These are phyloP conservation scores for Ceyx melanurus DNA, from an alignment of 2,113 vertebrate species.

Conservation along the genomic window DNA sequence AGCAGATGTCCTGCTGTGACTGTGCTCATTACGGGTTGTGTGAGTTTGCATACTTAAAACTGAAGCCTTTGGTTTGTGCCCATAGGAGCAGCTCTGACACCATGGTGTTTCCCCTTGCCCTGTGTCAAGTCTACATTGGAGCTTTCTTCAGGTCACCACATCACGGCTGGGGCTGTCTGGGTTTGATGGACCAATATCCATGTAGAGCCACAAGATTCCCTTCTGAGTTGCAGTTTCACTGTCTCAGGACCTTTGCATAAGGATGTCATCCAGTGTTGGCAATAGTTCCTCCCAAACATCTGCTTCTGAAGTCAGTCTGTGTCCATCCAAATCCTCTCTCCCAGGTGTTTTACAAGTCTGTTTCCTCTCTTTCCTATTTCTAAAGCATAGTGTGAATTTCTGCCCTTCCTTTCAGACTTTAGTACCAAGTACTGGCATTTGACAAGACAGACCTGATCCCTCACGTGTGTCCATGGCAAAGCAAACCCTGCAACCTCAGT, in stretches of 20 bases:
- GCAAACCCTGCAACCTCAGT: neutral
- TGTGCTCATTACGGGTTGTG: neutral
- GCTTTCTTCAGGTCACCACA: neutral
- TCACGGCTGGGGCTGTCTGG: neutral
- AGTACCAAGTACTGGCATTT: neutral
- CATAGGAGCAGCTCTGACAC: neutral
- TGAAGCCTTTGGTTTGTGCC: accelerated
- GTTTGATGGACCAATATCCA: neutral
- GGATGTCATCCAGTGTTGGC: neutral
- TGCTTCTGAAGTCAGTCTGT: neutral
- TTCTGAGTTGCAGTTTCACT: neutral
- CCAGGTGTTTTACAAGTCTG: accelerated
- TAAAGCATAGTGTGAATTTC: neutral
- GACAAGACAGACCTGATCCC: neutral
- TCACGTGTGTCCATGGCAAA: neutral
- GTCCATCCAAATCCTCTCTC: neutral
- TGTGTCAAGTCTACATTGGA: accelerated
- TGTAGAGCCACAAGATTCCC: neutral
- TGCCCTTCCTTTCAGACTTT: neutral
- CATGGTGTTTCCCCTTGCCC: accelerated
- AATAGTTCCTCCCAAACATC: neutral
- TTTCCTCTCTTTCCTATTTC: neutral
- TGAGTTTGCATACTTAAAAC: neutral
- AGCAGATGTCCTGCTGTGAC: neutral
- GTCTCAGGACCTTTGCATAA: neutral